phyloP scores from a whole-genome alignment of 2,888 invertebrate genomes.

The Silvanus unidentatus region DNA sequence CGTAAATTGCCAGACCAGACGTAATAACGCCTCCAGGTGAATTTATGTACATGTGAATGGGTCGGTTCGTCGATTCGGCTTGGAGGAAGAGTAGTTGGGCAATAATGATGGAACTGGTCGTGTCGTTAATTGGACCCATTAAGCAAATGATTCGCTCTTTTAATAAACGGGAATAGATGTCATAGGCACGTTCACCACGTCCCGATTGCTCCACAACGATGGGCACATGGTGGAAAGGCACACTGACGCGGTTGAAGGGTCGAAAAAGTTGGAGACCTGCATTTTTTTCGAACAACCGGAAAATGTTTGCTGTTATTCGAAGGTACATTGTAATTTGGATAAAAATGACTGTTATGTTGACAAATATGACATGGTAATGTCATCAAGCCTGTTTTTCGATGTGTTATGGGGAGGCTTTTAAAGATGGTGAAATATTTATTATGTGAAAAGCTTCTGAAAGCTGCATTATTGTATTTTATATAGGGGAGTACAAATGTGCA shows the following conservation, averaged over 20 bases:
- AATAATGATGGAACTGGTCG: constrained; percentile 83
- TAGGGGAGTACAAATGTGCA: too few species aligned
- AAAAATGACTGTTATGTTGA: too few species aligned
- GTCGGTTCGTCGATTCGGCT: constrained; percentile 89
- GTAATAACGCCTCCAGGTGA: constrained; percentile 91
- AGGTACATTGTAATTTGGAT: too few species aligned
- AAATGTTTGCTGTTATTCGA: too few species aligned
- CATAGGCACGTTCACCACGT: constrained; percentile 90
- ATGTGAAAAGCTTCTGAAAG: too few species aligned
- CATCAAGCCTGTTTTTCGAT: too few species aligned
- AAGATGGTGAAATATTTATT: too few species aligned
- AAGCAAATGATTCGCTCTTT: constrained; percentile 95
- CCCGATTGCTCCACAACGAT: constrained; percentile 96
- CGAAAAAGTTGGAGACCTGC: not conserved
- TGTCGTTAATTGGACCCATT: constrained; percentile 92
- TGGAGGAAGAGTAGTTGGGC: constrained; percentile 90
- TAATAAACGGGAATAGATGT: constrained; percentile 91
- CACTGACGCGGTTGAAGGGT: not conserved
- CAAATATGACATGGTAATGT: too few species aligned
- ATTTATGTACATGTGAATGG: constrained; percentile 95
- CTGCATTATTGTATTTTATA: too few species aligned
- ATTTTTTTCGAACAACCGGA: too few species aligned
- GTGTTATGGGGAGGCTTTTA: too few species aligned
- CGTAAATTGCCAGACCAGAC: constrained; percentile 93
- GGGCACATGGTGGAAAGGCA: constrained; percentile 59